These are phyloP conservation scores for Nibea albiflora DNA, from an alignment of 2,113 vertebrate species.

Conservation along the genomic window DNA sequence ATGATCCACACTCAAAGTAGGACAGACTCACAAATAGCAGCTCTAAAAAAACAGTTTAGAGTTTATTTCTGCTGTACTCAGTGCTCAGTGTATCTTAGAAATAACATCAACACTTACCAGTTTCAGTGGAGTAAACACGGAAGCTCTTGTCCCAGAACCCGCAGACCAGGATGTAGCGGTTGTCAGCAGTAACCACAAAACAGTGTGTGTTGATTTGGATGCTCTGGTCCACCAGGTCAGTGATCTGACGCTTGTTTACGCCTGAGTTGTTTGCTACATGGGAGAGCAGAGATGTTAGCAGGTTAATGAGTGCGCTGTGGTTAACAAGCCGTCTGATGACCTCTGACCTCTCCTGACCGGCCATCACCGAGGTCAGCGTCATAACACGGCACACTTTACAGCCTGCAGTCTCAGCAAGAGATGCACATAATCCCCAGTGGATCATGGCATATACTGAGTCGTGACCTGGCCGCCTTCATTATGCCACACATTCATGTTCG, in stretches of 20 bases:
- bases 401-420: not conserved
- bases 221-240: slow-evolving; percentile 99
- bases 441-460: not conserved
- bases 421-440: not conserved
- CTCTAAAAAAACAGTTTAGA: not conserved
- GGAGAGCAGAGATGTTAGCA: not conserved
- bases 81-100: not conserved
- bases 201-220: slow-evolving; percentile 99
- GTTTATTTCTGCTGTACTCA: not conserved
- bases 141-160: slow-evolving; percentile 99
- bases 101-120: slow-evolving; percentile 83
- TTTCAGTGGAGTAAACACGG: slow-evolving; percentile 97
- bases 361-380: not conserved
- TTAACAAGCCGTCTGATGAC: not conserved
- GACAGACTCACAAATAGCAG: slow-evolving; percentile 6
- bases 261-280: slow-evolving; percentile 95
- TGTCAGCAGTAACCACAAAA: slow-evolving; percentile 98
- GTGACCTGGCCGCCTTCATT: slow-evolving; percentile 3
- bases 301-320: not conserved
- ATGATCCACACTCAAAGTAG: not conserved
- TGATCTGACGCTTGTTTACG: slow-evolving; percentile 98
- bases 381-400: not conserved
- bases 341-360: not conserved
- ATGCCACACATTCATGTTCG: not conserved
- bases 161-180: slow-evolving; percentile 98